Conservation (phyloP, 2,888 invertebrate species). For the Tinea pellionella region DNA sequence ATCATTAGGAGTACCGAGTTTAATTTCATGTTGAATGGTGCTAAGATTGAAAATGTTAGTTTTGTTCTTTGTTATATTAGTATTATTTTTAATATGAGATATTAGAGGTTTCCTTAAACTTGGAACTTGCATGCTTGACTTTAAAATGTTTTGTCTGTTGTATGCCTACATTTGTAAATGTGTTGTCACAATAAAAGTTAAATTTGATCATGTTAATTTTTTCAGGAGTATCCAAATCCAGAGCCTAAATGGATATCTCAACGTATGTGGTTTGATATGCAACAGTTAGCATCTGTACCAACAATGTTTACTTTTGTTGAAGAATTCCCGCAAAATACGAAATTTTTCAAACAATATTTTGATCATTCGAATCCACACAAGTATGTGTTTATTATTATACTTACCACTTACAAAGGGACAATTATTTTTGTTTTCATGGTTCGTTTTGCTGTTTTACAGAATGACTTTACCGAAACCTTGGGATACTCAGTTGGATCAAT, state of each 20-base stretch:
- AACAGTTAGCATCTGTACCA: constrained; percentile 75
- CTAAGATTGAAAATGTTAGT: constrained; percentile 67
- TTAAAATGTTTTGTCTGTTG: too few relatives aligned
- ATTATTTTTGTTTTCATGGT: too few relatives aligned
- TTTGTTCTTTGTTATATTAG: neutral
- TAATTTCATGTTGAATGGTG: constrained; percentile 81
- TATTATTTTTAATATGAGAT: too few relatives aligned
- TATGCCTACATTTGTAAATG: neutral
- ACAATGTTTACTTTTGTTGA: constrained; percentile 72
- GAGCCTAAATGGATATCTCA: constrained; percentile 83
- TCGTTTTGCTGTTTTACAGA: constrained; percentile 38
- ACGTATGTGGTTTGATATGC: constrained; percentile 85
- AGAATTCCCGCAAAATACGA: constrained; percentile 65
- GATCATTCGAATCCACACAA: constrained; percentile 77
- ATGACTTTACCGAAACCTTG: constrained; percentile 75
- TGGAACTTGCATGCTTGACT: too few relatives aligned
- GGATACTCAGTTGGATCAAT: constrained; percentile 71
- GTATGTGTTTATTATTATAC: constrained; percentile 30
- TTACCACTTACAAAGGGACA: too few relatives aligned
- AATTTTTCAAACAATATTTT: constrained; percentile 72
- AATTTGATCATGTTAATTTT: neutral
- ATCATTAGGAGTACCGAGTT: constrained; percentile 75
- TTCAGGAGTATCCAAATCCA: constrained; percentile 75
- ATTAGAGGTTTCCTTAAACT: too few relatives aligned
- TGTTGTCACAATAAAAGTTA: too few relatives aligned